Conservation (phyloP, 2,888 invertebrate species). For the Athripsodes cinereus region DNA sequence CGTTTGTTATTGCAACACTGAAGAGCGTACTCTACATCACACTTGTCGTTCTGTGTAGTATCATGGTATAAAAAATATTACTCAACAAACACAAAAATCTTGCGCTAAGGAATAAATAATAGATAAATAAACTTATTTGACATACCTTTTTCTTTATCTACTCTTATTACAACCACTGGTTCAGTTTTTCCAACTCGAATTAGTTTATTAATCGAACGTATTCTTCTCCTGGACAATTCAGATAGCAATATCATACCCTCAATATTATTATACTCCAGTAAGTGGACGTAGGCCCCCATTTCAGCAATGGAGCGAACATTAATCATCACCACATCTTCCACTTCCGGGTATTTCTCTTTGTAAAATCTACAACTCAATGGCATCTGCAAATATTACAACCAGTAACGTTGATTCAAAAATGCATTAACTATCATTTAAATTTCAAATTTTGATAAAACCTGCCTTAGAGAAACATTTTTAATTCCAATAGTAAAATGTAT, state of each 20-base stretch:
- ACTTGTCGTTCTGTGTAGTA: too few species aligned
- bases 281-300: slow-evolving; percentile 99
- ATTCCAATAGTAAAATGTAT: too few species aligned
- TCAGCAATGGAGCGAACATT: slow-evolving; percentile 97
- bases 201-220: slow-evolving; percentile 97
- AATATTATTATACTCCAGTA: slow-evolving; percentile 97
- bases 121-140: too few species aligned
- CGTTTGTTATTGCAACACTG: too few species aligned
- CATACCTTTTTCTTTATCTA: slow-evolving; percentile 99
- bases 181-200: slow-evolving; percentile 98
- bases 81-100: too few species aligned
- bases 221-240: slow-evolving; percentile 96
- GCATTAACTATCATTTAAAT: background rate
- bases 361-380: slow-evolving; percentile 95
- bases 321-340: slow-evolving; percentile 99
- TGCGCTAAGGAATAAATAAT: too few species aligned
- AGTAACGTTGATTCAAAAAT: background rate
- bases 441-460: background rate
- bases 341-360: slow-evolving; percentile 94
- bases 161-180: slow-evolving; percentile 98
- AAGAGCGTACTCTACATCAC: too few species aligned
- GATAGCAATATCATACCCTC: slow-evolving; percentile 99
- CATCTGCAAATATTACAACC: slow-evolving; percentile 52
- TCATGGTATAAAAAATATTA: too few species aligned
- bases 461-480: too few species aligned